A percentile compares a stretch with the other conserved stretches of the same genome.
Conservation (phyloP, 2,888 invertebrate species). For the Hesperia comma region DNA sequence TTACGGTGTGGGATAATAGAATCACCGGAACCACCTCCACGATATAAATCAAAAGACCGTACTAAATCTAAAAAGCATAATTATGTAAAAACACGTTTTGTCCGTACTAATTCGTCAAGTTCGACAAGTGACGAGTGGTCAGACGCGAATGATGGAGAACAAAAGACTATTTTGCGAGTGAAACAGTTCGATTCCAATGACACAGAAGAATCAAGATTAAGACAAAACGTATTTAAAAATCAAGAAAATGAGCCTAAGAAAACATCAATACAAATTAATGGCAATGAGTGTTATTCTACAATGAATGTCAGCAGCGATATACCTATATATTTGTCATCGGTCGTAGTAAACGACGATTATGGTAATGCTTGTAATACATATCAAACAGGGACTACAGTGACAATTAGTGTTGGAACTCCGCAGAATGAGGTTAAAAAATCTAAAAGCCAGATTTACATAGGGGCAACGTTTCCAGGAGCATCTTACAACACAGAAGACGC, state of each 20-base stretch:
- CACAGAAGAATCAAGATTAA: constrained; percentile 57
- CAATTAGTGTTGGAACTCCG: constrained; percentile 84
- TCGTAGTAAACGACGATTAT: constrained; percentile 86
- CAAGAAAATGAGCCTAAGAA: constrained; percentile 77
- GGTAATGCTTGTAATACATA: constrained; percentile 73
- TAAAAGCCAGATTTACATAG: constrained; percentile 81
- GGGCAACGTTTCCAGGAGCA: constrained; percentile 65
- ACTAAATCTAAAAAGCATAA: constrained; percentile 74
- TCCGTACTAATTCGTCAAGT: constrained; percentile 74
- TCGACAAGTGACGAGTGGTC: constrained; percentile 82
- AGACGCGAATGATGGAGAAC: constrained; percentile 76
- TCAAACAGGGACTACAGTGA: constrained; percentile 84
- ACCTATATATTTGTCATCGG: constrained; percentile 89
- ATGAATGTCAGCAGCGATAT: constrained; percentile 88
- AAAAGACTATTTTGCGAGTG: constrained; percentile 72
- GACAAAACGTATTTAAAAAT: constrained; percentile 53
- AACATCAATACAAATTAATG: constrained; percentile 90
- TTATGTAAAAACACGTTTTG: constrained; percentile 79
- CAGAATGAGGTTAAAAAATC: constrained; percentile 72
- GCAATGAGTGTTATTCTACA: constrained; percentile 89
- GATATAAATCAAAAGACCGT: constrained; percentile 67
- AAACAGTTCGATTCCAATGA: constrained; percentile 82
- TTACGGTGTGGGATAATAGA: constrained; percentile 72
- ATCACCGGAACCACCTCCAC: constrained; percentile 79
- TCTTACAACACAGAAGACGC: constrained; percentile 55